These are phyloP conservation scores for Syritta pipiens DNA, from an alignment of 2,888 invertebrate genomes.

Conservation along the genomic window DNA sequence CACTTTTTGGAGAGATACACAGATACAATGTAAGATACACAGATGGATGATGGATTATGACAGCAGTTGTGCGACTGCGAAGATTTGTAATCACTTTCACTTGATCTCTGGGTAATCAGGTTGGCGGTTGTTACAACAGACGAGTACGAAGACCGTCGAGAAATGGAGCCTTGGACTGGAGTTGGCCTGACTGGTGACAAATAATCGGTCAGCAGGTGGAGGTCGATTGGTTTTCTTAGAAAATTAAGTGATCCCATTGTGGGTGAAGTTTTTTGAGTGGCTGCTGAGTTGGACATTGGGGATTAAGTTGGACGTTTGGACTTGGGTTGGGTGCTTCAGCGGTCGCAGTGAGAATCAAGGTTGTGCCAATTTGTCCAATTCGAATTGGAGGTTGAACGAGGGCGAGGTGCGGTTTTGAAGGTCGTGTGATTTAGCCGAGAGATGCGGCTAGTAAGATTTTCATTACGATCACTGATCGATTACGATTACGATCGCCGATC, in stretches of 20 bases:
- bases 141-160: background rate
- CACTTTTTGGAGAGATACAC: constrained; percentile 6
- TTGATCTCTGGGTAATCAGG: constrained; percentile 10
- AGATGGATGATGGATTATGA: constrained; percentile 32
- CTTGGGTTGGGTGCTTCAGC: too few relatives aligned
- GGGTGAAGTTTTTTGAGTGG: background rate
- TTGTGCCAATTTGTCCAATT: too few relatives aligned
- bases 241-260: constrained; percentile 26
- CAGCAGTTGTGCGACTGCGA: background rate
- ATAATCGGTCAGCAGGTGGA: constrained; percentile 33
- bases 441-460: too few relatives aligned
- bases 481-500: too few relatives aligned
- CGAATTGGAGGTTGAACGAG: too few relatives aligned
- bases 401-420: too few relatives aligned
- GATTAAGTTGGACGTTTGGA: constrained; percentile 5
- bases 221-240: constrained; percentile 19
- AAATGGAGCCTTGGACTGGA: too few relatives aligned
- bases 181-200: too few relatives aligned
- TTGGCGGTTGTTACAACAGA: background rate
- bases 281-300: background rate
- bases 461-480: too few relatives aligned
- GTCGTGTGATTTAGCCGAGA: too few relatives aligned
- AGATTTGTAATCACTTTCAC: constrained; percentile 44
- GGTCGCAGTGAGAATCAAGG: too few relatives aligned
- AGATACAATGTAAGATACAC: background rate